phyloP scores from a whole-genome alignment of 2,113 vertebrate species.

The Sylvia atricapilla region DNA sequence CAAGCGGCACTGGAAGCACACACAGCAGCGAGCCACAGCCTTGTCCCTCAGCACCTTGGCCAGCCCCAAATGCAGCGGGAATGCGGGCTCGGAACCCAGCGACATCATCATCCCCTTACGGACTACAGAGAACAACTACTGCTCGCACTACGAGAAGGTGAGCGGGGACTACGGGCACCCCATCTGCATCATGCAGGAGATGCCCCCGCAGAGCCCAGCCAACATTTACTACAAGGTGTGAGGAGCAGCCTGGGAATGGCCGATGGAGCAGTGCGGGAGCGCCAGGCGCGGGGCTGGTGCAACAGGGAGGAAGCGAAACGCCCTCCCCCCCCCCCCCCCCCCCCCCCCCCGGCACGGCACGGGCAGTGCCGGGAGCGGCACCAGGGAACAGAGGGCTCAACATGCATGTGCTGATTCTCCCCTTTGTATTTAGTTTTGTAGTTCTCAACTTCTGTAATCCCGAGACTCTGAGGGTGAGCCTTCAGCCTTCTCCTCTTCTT shows the following conservation, averaged over 20 bases:
- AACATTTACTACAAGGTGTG: conserved; percentile 99
- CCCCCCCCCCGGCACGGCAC: not conserved
- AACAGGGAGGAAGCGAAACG: not conserved
- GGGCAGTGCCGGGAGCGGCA: not conserved
- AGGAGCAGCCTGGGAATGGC: conserved; percentile 44
- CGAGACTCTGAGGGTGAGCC: conserved; percentile 58
- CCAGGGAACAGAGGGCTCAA: not conserved
- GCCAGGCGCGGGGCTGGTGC: not conserved
- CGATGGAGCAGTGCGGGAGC: conserved; percentile 19
- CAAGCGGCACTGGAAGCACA: conserved; percentile 91
- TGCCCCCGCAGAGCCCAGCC: conserved; percentile 96
- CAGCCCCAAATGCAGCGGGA: conserved; percentile 90
- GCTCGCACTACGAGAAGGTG: conserved; percentile 98
- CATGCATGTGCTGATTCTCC: conserved; percentile 36
- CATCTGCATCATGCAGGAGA: conserved; percentile 98
- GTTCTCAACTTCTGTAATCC: conserved; percentile 78
- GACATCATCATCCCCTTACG: conserved; percentile 99
- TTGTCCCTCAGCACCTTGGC: conserved; percentile 95
- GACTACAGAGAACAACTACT: conserved; percentile 99
- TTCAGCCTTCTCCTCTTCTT: not conserved
- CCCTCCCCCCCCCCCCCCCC: too few species aligned
- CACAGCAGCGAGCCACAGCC: conserved; percentile 86
- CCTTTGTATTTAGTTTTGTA: conserved; percentile 83
- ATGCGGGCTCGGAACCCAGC: conserved; percentile 90
- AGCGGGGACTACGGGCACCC: conserved; percentile 98